These are phyloP conservation scores for Olivierus martensii DNA, from an alignment of 1,140 invertebrate species.

Conservation along the genomic window DNA sequence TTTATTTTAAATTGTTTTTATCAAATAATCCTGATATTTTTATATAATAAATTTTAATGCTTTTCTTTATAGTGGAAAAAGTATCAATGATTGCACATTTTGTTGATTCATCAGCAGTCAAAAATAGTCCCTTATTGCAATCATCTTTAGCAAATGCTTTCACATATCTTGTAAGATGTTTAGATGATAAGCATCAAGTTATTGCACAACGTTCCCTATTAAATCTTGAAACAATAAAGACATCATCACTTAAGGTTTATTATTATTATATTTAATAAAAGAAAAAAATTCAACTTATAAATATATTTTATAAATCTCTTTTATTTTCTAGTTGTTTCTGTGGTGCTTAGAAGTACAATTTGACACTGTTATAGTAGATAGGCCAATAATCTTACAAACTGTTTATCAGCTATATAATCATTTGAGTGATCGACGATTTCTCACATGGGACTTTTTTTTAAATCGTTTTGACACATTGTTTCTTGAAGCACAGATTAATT, in stretches of 20 bases:
- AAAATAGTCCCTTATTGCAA: constrained; percentile 67
- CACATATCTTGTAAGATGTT: constrained; percentile 87
- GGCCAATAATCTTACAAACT: constrained; percentile 93
- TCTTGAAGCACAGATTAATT: constrained; percentile 81
- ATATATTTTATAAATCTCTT: not conserved
- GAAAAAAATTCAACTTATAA: too few relatives aligned
- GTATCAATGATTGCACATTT: constrained; percentile 84
- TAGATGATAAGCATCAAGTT: constrained; percentile 89
- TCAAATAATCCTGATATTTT: too few relatives aligned
- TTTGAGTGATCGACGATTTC: constrained; percentile 72
- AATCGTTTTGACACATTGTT: constrained; percentile 93
- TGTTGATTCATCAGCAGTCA: constrained; percentile 74
- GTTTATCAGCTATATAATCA: constrained; percentile 90
- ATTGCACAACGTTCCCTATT: constrained; percentile 87
- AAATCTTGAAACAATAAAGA: constrained; percentile 86
- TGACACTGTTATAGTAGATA: constrained; percentile 85
- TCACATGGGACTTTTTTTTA: constrained; percentile 97
- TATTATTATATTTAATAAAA: too few relatives aligned
- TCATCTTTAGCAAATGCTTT: constrained; percentile 92
- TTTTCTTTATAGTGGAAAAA: constrained; percentile 55
- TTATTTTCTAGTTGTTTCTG: constrained; percentile 36
- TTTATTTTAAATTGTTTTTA: too few relatives aligned
- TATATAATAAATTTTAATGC: not conserved
- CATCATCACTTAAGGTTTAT: constrained; percentile 38
- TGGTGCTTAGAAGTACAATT: constrained; percentile 85